A percentile compares a stretch with the other conserved stretches of the same genome.
phyloP scores from a whole-genome alignment of 1,140 invertebrate species.

The Campoletis sonorensis region DNA sequence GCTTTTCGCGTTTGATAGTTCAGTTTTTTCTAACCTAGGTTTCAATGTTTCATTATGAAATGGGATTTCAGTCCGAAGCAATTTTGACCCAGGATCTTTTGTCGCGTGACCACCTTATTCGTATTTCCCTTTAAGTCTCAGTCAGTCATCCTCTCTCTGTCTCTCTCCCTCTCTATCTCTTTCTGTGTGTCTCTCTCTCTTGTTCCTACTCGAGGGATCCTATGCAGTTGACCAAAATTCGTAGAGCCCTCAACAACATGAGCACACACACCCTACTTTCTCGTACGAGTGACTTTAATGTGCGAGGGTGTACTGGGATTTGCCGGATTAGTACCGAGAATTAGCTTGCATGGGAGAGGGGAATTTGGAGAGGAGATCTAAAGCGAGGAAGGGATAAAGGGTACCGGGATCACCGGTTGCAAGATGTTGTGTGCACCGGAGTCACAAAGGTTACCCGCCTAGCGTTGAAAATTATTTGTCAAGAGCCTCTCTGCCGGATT shows the following conservation, averaged over 20 bases:
- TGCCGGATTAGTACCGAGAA: conserved; percentile 65
- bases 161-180: conserved; percentile 27
- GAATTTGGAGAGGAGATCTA: not conserved
- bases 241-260: conserved; percentile 15
- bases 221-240: conserved; percentile 46
- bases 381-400: conserved; percentile 29
- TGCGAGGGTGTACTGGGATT: conserved; percentile 63
- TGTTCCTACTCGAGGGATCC: conserved; percentile 4
- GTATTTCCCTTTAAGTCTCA: conserved; percentile 23
- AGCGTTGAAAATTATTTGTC: conserved; percentile 65
- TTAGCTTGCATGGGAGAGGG: conserved; percentile 58
- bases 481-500: conserved; percentile 30
- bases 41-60: too few relatives aligned
- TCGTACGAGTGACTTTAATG: conserved; percentile 63
- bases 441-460: conserved; percentile 23
- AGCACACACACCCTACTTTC: conserved; percentile 33
- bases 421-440: conserved; percentile 55
- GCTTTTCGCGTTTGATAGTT: too few relatives aligned
- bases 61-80: too few relatives aligned
- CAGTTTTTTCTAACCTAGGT: too few relatives aligned
- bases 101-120: not conserved
- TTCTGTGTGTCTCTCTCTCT: conserved; percentile 33
- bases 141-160: conserved; percentile 31
- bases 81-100: too few relatives aligned
- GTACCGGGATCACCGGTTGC: conserved; percentile 39